These are phyloP conservation scores for Hormiphora californensis DNA, from an alignment of 37 sponge, comb jelly and placozoan genomes.

Conservation along the genomic window DNA sequence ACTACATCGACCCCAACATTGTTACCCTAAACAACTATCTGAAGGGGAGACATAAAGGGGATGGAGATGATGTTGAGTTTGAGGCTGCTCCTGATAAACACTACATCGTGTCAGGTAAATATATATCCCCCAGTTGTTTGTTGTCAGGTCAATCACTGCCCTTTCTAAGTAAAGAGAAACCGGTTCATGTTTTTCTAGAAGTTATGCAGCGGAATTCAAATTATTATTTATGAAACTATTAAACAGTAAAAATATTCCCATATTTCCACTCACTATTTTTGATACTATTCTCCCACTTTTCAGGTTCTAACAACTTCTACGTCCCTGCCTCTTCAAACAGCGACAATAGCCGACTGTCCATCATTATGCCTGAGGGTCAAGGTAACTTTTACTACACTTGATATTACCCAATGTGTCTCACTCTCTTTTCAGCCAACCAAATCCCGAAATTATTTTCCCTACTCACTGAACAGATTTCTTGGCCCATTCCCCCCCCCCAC, in stretches of 20 bases:
- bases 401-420: neutral
- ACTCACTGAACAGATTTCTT: neutral
- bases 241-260: no score
- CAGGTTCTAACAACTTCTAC: constrained; percentile 45
- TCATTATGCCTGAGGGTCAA: neutral
- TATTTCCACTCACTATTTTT: neutral
- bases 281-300: neutral
- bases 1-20: constrained; percentile 46
- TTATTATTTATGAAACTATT: no score
- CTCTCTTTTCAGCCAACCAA: neutral
- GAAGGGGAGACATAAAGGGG: constrained; percentile 14
- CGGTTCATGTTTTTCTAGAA: no score
- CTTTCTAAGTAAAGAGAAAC: no score
- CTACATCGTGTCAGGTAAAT: constrained; percentile 32
- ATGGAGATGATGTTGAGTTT: constrained; percentile 9
- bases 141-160: no score
- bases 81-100: constrained; percentile 3
- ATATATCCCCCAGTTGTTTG: no score
- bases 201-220: no score
- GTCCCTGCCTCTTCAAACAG: constrained; percentile 18
- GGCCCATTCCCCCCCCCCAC: neutral
- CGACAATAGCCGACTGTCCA: constrained; percentile 2
- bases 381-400: neutral
- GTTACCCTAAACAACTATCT: constrained; percentile 48
- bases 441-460: neutral